phyloP scores from a whole-genome alignment of 2,888 invertebrate genomes.

The Eupelmus urozonus region DNA sequence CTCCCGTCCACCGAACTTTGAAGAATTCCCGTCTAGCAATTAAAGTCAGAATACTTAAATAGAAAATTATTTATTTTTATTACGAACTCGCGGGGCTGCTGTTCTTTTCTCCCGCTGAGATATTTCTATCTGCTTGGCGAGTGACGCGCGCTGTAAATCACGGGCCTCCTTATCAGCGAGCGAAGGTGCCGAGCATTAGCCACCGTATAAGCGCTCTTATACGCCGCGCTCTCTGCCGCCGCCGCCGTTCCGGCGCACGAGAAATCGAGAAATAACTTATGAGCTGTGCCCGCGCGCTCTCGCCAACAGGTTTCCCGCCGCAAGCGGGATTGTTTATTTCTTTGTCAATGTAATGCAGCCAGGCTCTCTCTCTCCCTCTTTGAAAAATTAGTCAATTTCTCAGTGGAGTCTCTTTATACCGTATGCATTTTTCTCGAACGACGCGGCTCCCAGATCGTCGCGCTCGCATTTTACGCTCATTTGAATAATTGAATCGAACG shows the following conservation, averaged over 20 bases:
- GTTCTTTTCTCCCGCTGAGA: constrained; percentile 58
- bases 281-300: constrained; percentile 21
- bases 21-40: constrained; percentile 1
- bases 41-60: constrained; percentile 33
- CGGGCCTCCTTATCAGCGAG: constrained; percentile 63
- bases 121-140: constrained; percentile 62
- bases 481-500: constrained; percentile 52
- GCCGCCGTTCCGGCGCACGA: constrained; percentile 2
- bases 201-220: constrained; percentile 42
- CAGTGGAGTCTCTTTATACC: background rate
- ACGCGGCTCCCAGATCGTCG: constrained; percentile 31
- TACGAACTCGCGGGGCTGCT: constrained; percentile 14
- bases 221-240: constrained; percentile 11
- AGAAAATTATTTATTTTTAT: constrained; percentile 47
- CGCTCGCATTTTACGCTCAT: constrained; percentile 45
- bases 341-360: constrained; percentile 45
- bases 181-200: constrained; percentile 52
- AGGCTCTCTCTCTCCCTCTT: background rate
- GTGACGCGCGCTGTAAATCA: constrained; percentile 65
- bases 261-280: constrained; percentile 54
- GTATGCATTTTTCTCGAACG: too few species aligned
- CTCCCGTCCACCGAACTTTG: constrained; percentile 8
- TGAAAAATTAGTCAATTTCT: constrained; percentile 54
- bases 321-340: constrained; percentile 54
- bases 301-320: constrained; percentile 51